Conservation (phyloP, 2,888 invertebrate genomes). For the Tinea trinotella region DNA sequence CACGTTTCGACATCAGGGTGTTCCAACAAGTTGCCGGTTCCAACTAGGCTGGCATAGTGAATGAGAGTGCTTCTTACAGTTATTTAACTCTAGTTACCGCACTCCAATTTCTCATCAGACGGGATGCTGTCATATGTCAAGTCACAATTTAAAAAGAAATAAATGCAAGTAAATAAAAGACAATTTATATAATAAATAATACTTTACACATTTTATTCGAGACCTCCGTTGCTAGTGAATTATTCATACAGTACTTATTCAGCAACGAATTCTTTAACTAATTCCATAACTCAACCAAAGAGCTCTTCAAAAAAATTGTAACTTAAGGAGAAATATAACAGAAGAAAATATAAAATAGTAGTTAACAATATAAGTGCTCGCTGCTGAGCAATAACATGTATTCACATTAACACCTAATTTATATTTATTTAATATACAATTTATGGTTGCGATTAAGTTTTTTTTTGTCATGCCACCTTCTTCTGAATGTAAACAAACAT, state of each 20-base stretch:
- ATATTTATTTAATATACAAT: background rate
- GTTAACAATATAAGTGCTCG: background rate
- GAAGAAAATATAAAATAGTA: background rate
- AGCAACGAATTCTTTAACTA: background rate
- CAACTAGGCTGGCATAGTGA: too few relatives aligned
- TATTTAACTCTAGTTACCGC: too few relatives aligned
- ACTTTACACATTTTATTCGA: background rate
- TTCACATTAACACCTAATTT: background rate
- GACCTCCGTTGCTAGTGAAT: background rate
- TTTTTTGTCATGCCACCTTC: background rate
- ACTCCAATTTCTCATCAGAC: too few relatives aligned
- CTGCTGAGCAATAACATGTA: slow-evolving; percentile 7
- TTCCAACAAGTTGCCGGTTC: too few relatives aligned
- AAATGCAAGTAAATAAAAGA: background rate
- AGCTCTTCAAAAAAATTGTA: background rate
- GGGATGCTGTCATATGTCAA: too few relatives aligned
- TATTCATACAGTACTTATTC: background rate
- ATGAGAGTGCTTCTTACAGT: too few relatives aligned
- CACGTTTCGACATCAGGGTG: too few relatives aligned
- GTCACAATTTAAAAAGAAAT: too few relatives aligned
- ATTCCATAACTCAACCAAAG: background rate
- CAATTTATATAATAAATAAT: background rate
- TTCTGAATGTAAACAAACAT: slow-evolving; percentile 10
- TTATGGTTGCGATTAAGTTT: background rate
- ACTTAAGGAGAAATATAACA: background rate